These are phyloP conservation scores for Edolisoma coerulescens DNA, from an alignment of 2,113 vertebrate genomes.

Conservation along the genomic window DNA sequence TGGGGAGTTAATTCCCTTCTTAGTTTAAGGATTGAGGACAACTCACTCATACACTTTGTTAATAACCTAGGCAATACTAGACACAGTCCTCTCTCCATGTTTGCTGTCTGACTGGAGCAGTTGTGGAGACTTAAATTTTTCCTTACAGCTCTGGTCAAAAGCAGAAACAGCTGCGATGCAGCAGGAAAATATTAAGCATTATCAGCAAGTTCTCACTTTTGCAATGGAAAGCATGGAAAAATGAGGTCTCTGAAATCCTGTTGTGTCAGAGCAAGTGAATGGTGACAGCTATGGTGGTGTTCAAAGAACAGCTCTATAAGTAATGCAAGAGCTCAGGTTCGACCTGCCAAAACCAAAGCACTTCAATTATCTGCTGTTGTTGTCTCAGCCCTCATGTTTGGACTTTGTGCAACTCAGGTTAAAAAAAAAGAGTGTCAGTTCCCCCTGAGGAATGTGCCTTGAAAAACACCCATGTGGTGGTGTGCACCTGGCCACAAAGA, in stretches of 20 bases:
- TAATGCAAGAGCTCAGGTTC: background rate
- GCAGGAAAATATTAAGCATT: background rate
- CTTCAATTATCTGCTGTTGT: background rate
- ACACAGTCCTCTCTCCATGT: fast-evolving
- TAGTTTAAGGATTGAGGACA: background rate
- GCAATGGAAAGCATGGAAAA: background rate
- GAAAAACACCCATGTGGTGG: fast-evolving
- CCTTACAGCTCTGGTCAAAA: background rate
- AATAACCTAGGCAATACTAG: background rate
- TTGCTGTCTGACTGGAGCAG: background rate
- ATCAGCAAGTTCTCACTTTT: background rate
- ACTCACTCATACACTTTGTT: background rate
- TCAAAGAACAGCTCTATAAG: background rate
- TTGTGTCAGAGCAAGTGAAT: background rate
- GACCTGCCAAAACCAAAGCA: background rate
- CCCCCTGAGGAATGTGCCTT: background rate
- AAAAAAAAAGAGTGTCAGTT: background rate
- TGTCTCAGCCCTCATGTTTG: background rate
- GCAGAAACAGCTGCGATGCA: background rate
- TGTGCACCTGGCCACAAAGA: background rate
- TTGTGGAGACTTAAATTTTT: background rate
- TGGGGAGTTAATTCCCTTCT: background rate
- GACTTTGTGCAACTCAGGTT: background rate
- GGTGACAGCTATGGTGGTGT: background rate
- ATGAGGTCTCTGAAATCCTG: background rate